Evolutionary conservation across 2,113 vertebrate genomes (phyloP), one percentile per base, ranked within the genome.

Genomic region (Lipophrys pholis): DNA sequence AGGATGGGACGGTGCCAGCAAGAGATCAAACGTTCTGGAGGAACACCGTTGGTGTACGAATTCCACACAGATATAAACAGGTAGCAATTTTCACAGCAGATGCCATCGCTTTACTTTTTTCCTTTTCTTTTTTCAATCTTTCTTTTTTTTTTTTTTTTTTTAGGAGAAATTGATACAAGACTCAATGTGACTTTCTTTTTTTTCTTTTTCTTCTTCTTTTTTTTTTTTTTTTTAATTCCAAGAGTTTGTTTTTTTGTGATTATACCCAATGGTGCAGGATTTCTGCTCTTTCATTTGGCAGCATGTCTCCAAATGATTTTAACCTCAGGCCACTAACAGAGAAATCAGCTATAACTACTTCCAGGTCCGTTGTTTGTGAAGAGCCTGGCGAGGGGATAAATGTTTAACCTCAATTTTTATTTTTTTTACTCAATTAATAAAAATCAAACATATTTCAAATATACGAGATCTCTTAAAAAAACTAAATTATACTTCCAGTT

Each of bases 21-120:
- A 55, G 21, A 83, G 71, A 81, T 76, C 69, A 84, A 68, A 73
- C 15, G 17, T 53, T 76, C 40, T 69, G 11, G 51, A 36, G 58
- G 5, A 30, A 45, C 58, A 60, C 35, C 52, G 38, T 10, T 45
- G 16, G 5, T 6, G 15, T 5, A 55, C 35, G 15, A 59, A 11
- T 16, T 53, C 46, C 15, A 50, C 43, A 21, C 5, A 17, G 30
- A 41, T 5, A 30, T 38, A 59, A 53, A 42, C 17, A 8, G 40
- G 14, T 58, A 41, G 36, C 39, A 57, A 50, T 72, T 62, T 56
- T 49, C 21, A 53, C 21, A 43, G 41, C 12, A 42, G 50, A 70
- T 39, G 14, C 11, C 21, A 30, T 30, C 21, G 4, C 21, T 30
- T 30, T 30, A 2, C 21, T 30, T 30, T 30, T 30, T 30, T 30